Evolutionary conservation across 2,888 invertebrate species (phyloP), one percentile per base, ranked within the genome.

Genomic region (Pheosia gnoma): DNA sequence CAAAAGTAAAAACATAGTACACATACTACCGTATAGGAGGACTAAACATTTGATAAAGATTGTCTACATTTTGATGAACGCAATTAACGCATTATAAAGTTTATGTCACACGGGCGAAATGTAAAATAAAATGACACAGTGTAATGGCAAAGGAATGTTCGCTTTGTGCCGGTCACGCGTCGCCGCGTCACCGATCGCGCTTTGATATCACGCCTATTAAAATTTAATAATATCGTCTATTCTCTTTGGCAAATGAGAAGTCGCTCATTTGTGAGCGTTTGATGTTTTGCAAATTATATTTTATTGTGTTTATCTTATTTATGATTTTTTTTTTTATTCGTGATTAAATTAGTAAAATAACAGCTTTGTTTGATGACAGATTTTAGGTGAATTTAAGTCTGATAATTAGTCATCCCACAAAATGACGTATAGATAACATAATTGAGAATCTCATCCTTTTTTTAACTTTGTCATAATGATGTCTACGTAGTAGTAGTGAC

Each of bases 121-220:
- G 72, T 77, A 80, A 82, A 80, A 83, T 74, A 75, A 81, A 78
- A 80, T 74, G 77, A 77, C 79, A 72, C 66, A 71, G 71, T 71
- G 74, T 72, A 70, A 74, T 77, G 79, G 84, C 86, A 87, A 88
- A 88, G 87, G 83, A 83, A 79, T 72, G 69, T 77, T 84, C 82
- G 67, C 87, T 89, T 89, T 88, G 89, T 83, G 71, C 64, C 58
- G 79, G 80, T 81, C 85, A 87, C 86, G 85, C 83, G 74, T 76
- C 79, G 71, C 66, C 68, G 76, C 71, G 60, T 69, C 73, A 70
- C 71, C 76, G 76, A 70, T 62, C 66, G 64, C 75, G 73, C 70
- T 78, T 77, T 74, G 75, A 76, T 75, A 69, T 75, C 58, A 69
- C 72, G 75, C 78, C 81, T 84, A 79, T 86, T 85, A 82, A 82